phyloP scores from a whole-genome alignment of 2,888 invertebrate genomes.

The Smittia sp. region DNA sequence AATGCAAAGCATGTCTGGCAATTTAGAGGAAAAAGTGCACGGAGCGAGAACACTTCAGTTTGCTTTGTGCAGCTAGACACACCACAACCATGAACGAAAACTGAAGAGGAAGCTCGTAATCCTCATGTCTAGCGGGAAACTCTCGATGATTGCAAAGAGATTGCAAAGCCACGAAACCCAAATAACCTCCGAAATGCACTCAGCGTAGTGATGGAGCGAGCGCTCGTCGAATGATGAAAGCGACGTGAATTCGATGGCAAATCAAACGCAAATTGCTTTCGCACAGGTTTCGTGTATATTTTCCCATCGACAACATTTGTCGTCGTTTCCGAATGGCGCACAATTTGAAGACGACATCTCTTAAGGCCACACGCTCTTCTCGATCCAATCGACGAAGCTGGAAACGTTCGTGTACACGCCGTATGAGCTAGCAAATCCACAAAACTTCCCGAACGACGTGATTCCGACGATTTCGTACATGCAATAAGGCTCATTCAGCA shows the following conservation, averaged over 20 bases:
- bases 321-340: not conserved
- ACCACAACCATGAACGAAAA: too few species aligned
- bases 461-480: conserved; percentile 53
- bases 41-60: too few species aligned
- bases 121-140: too few species aligned
- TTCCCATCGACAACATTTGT: not conserved
- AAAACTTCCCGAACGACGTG: conserved; percentile 54
- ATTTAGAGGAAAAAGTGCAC: not conserved
- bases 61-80: too few species aligned
- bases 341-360: not conserved
- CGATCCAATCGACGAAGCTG: conserved; percentile 53
- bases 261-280: conserved; percentile 9
- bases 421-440: conserved; percentile 51
- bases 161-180: not conserved
- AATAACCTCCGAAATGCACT: conserved; percentile 12
- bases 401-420: conserved; percentile 53
- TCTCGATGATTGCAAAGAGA: not conserved
- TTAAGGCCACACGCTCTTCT: conserved; percentile 50
- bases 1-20: not conserved
- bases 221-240: not conserved
- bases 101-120: too few species aligned
- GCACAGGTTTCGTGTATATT: not conserved
- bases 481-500: conserved; percentile 49
- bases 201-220: not conserved
- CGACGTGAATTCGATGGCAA: not conserved